Evolutionary conservation across 1,140 invertebrate genomes (phyloP).

Genomic region (Ganaspis sp.): DNA sequence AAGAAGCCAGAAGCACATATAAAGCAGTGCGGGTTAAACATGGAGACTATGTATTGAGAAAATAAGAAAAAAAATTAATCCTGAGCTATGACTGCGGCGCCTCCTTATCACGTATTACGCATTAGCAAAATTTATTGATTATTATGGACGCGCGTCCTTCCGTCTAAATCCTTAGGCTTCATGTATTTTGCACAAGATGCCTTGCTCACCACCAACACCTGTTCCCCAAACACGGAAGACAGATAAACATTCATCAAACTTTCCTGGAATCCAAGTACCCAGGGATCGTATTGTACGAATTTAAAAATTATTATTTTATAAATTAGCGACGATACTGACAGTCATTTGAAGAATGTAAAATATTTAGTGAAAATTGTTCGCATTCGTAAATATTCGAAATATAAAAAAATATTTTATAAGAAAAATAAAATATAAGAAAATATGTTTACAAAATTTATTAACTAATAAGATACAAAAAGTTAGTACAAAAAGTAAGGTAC

Average conservation of each 20-base stretch:
- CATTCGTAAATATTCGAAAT: too few species aligned
- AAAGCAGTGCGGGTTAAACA: conserved; percentile 7
- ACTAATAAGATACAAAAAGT: too few species aligned
- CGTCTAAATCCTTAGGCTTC: background rate
- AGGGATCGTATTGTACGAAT: background rate
- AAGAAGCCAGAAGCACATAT: conserved; percentile 9
- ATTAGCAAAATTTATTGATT: background rate
- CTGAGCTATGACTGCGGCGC: background rate
- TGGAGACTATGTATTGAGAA: background rate
- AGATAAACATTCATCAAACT: conserved; percentile 10
- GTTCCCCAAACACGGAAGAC: background rate
- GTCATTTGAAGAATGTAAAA: too few species aligned
- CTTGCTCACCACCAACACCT: background rate
- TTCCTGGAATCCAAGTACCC: background rate
- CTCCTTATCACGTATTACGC: background rate
- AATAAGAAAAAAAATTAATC: background rate
- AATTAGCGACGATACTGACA: too few species aligned
- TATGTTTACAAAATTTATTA: too few species aligned
- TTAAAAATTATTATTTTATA: too few species aligned
- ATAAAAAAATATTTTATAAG: too few species aligned
- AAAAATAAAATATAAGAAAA: too few species aligned
- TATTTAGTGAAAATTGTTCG: too few species aligned
- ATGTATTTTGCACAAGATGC: background rate
- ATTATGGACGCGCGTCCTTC: background rate
- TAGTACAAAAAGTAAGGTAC: too few species aligned